phyloP scores from a whole-genome alignment of 2,113 vertebrate genomes.

The Anas platyrhynchos region DNA sequence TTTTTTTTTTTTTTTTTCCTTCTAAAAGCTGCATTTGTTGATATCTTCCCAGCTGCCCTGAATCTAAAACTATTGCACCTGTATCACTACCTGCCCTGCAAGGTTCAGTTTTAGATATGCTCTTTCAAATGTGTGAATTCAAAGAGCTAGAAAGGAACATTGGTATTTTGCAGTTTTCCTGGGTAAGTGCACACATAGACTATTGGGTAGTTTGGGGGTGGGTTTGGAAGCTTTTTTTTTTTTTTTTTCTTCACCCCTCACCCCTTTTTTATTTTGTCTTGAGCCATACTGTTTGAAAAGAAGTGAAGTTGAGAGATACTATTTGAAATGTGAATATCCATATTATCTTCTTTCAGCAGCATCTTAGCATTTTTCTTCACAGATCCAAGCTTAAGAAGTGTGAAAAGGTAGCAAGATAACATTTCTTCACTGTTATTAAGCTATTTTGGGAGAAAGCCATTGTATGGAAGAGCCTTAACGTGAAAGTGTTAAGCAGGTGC shows the following conservation, averaged over 20 bases:
- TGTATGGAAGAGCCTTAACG: neutral
- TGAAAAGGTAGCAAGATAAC: neutral
- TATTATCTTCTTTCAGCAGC: neutral
- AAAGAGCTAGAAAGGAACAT: neutral
- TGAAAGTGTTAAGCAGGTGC: neutral
- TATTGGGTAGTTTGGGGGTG: neutral
- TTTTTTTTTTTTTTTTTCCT: neutral
- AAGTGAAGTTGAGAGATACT: neutral
- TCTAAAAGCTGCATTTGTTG: neutral
- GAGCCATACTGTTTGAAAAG: neutral
- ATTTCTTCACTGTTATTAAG: neutral
- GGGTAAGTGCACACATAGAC: too few species aligned
- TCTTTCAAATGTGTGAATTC: neutral
- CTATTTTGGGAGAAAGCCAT: neutral
- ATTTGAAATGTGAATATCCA: neutral
- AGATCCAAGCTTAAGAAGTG: neutral
- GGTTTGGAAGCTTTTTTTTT: neutral
- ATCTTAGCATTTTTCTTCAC: neutral
- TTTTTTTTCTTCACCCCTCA: too few species aligned
- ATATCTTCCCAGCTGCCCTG: neutral
- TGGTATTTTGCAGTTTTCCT: neutral
- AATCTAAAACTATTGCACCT: neutral
- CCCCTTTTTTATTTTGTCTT: neutral
- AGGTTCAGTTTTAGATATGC: neutral
- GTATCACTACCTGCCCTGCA: accelerated